Evolutionary conservation across 1,140 invertebrate species (phyloP).

Genomic region (Drosophila rhopaloa): DNA sequence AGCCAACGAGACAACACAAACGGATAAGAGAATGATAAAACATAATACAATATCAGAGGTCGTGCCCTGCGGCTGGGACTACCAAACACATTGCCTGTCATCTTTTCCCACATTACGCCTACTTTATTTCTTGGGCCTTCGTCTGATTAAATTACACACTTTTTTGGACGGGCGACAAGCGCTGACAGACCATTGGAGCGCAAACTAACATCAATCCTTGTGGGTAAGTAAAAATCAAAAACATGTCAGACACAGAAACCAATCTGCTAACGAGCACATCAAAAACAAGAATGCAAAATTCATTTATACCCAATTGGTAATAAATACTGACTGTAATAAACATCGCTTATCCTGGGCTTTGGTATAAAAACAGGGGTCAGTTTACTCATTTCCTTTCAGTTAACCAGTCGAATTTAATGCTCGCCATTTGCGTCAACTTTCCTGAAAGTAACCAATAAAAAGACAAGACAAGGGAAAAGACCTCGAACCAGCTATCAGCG

Average conservation of each 20-base stretch:
- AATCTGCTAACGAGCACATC: slow-evolving; percentile 34
- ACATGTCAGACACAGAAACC: slow-evolving; percentile 58
- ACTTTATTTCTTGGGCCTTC: slow-evolving; percentile 61
- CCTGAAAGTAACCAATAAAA: slow-evolving; percentile 49
- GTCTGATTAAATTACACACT: slow-evolving; percentile 77
- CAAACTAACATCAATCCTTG: slow-evolving; percentile 54
- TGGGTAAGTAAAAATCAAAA: slow-evolving; percentile 55
- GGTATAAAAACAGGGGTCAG: not conserved
- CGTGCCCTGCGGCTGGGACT: slow-evolving; percentile 35
- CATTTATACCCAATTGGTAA: not conserved
- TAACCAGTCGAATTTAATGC: slow-evolving; percentile 38
- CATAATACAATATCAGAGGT: slow-evolving; percentile 50
- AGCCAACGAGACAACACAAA: slow-evolving; percentile 36
- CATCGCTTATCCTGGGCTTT: not conserved
- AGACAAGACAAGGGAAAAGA: slow-evolving; percentile 27
- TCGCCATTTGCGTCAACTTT: slow-evolving; percentile 45
- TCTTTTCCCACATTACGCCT: slow-evolving; percentile 75
- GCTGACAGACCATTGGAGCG: slow-evolving; percentile 56
- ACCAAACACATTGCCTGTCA: slow-evolving; percentile 62
- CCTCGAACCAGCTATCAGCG: slow-evolving; percentile 47
- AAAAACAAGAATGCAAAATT: not conserved
- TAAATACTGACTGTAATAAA: slow-evolving; percentile 9
- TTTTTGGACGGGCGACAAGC: slow-evolving; percentile 47
- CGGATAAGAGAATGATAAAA: slow-evolving; percentile 36
- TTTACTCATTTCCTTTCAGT: not conserved